Conservation (phyloP, 2,113 vertebrate genomes). For the Elephas maximus region DNA sequence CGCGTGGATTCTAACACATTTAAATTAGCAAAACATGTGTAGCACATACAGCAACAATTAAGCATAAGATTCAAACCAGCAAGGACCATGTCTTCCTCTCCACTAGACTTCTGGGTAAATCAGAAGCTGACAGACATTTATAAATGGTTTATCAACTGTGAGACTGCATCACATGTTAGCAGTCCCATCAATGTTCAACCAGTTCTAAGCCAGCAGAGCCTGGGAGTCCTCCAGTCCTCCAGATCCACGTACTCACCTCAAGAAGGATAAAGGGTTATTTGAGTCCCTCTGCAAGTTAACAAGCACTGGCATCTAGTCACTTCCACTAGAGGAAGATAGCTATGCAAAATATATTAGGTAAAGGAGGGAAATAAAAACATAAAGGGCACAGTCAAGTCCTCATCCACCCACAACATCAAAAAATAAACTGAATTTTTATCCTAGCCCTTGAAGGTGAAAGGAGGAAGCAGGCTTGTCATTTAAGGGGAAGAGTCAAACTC, state of each 20-base stretch:
- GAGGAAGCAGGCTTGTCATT: not conserved
- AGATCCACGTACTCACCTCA: not conserved
- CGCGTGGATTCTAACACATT: not conserved
- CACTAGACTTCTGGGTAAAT: not conserved
- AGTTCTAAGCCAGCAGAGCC: not conserved
- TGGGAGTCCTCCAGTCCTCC: not conserved
- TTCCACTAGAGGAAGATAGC: not conserved
- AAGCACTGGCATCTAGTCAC: not conserved
- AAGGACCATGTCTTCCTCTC: not conserved
- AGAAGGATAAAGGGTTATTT: not conserved
- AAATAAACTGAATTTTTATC: conserved; percentile 10
- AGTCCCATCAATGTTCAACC: not conserved
- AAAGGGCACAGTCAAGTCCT: not conserved
- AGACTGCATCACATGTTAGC: not conserved
- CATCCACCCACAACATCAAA: not conserved
- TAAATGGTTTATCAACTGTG: not conserved
- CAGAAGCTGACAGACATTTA: not conserved
- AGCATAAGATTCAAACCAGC: not conserved
- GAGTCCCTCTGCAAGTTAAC: conserved; percentile 11
- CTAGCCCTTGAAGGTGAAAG: not conserved
- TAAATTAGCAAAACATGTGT: not conserved
- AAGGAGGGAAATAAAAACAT: conserved; percentile 31
- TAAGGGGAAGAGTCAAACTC: conserved; percentile 29
- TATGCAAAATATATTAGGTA: not conserved
- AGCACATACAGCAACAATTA: not conserved